Percentiles rank a stretch among this genome's conserved stretches.
Conservation (phyloP, 2,797 vertebrate genomes). For the Catharus ustulatus region DNA sequence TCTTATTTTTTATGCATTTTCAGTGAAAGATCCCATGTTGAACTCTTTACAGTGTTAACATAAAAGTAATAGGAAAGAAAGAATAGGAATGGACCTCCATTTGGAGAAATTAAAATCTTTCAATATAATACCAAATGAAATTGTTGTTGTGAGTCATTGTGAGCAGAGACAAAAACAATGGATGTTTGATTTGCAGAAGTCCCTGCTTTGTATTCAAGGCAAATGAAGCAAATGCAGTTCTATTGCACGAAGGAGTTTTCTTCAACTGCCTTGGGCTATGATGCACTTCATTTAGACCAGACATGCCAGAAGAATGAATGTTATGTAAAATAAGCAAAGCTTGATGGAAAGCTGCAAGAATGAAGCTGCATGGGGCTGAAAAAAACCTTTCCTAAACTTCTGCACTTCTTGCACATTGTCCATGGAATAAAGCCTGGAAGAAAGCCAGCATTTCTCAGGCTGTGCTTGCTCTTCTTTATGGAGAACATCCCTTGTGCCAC, state of each 20-base stretch:
- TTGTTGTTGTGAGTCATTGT: neutral
- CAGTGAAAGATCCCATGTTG: neutral
- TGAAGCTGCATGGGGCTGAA: neutral
- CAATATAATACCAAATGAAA: neutral
- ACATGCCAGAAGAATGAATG: neutral
- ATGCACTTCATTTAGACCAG: neutral
- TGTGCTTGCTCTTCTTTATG: neutral
- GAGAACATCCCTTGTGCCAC: neutral
- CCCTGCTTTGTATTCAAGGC: neutral
- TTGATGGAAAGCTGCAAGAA: neutral
- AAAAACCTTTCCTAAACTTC: neutral
- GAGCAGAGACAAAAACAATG: neutral
- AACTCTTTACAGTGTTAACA: neutral
- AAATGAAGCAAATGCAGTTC: neutral
- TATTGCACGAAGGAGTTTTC: neutral
- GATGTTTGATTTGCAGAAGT: neutral
- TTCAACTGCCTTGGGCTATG: neutral
- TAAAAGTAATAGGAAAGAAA: neutral
- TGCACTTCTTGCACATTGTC: neutral
- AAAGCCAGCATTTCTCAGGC: neutral
- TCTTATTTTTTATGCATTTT: neutral
- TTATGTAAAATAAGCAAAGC: neutral
- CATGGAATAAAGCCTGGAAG: neutral
- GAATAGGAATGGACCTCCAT: neutral
- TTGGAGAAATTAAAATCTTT: slow-evolving; percentile 2